Percentiles rank a stretch among this genome's conserved stretches.
Evolutionary conservation across 1,140 invertebrate genomes (phyloP).

Genomic region (Nebria ingens): DNA sequence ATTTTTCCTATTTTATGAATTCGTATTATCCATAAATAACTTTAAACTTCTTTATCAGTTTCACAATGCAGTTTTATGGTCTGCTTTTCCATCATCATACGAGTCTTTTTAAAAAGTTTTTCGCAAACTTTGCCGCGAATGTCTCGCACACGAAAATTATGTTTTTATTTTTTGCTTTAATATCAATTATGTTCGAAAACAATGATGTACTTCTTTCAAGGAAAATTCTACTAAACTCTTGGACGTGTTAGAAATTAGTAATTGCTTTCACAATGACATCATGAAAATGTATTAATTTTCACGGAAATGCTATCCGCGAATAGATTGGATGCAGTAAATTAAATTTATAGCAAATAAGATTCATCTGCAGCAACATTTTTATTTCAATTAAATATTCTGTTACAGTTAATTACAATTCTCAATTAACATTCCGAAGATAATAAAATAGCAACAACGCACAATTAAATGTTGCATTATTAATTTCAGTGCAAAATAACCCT

Average conservation of each 20-base stretch:
- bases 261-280: too few relatives aligned
- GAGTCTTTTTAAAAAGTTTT: neutral
- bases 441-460: too few relatives aligned
- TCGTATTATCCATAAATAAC: neutral
- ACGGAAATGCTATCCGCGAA: too few relatives aligned
- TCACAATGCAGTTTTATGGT: conserved; percentile 1
- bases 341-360: too few relatives aligned
- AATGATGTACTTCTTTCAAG: neutral
- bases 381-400: too few relatives aligned
- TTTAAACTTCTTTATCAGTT: neutral
- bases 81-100: neutral
- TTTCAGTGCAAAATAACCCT: too few relatives aligned
- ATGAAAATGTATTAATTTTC: too few relatives aligned
- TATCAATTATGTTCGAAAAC: neutral
- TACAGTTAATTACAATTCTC: too few relatives aligned
- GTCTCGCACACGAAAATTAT: neutral
- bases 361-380: too few relatives aligned
- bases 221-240: neutral
- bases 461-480: too few relatives aligned
- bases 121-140: neutral
- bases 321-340: too few relatives aligned
- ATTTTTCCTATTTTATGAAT: conserved; percentile 1
- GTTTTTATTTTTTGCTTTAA: neutral
- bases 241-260: neutral
- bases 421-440: too few relatives aligned